These are phyloP conservation scores for Cheiracanthium punctorium DNA, from an alignment of 2,888 invertebrate genomes.

Conservation along the genomic window DNA sequence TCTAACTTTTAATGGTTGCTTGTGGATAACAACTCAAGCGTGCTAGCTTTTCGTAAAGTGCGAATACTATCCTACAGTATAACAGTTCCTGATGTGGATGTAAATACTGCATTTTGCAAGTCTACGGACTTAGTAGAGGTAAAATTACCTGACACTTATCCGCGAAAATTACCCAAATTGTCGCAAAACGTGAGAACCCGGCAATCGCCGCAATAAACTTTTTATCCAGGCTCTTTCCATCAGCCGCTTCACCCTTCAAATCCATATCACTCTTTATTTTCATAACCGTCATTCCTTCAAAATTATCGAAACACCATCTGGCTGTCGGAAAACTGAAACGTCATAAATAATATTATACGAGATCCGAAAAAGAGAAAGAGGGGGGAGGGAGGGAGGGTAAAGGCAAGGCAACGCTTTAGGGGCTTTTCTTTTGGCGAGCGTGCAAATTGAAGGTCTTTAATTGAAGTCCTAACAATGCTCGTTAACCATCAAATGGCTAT, in stretches of 20 bases:
- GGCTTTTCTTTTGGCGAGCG: conserved; percentile 23
- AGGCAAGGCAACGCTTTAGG: neutral
- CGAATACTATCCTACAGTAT: too few relatives aligned
- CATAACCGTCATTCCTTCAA: conserved; percentile 13
- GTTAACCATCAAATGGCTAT: conserved; percentile 66
- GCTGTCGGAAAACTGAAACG: conserved; percentile 22
- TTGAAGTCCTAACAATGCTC: conserved; percentile 62
- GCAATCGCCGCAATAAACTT: too few relatives aligned
- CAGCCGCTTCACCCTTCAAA: neutral
- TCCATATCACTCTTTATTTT: conserved; percentile 4
- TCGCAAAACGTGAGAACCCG: neutral
- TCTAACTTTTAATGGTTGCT: too few relatives aligned
- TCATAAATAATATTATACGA: conserved; percentile 57
- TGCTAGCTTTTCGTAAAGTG: too few relatives aligned
- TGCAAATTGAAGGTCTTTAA: conserved; percentile 62
- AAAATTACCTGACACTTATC: too few relatives aligned
- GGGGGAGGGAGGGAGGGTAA: neutral
- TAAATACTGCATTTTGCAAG: too few relatives aligned
- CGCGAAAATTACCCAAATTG: neutral
- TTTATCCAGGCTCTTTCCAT: neutral
- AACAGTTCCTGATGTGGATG: too few relatives aligned
- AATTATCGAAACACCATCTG: conserved; percentile 36
- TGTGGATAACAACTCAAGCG: too few relatives aligned
- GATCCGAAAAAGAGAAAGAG: conserved; percentile 29
- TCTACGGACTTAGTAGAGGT: too few relatives aligned